These are phyloP conservation scores for Myocastor coypus DNA, from an alignment of 2,113 vertebrate species.

Conservation along the genomic window DNA sequence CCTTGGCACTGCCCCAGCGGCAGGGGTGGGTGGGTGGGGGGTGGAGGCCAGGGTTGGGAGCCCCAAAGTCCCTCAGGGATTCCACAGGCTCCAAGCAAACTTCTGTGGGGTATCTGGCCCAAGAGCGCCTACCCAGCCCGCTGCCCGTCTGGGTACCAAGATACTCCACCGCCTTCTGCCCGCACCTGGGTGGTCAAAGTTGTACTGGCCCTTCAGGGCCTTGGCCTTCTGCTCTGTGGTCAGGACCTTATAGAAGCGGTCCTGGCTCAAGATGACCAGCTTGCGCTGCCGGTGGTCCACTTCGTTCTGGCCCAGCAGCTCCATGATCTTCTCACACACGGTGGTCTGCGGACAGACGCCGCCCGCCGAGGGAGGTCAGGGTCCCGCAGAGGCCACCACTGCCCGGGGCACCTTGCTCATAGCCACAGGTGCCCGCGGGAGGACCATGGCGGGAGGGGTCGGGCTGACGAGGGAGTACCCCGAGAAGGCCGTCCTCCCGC, in stretches of 20 bases:
- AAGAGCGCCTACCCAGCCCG: neutral
- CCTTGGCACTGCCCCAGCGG: neutral
- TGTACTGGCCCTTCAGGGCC: constrained; percentile 97
- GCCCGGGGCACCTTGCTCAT: neutral
- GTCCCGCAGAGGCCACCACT: neutral
- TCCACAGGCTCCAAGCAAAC: neutral
- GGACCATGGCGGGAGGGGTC: neutral
- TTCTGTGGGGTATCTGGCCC: neutral
- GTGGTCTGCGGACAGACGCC: constrained; percentile 90
- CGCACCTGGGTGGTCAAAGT: constrained; percentile 98
- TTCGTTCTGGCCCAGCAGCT: constrained; percentile 97
- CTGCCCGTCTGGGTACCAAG: neutral
- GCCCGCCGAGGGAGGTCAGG: neutral
- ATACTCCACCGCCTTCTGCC: too few relatives aligned
- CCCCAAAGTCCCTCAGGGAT: neutral
- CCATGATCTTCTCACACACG: constrained; percentile 99
- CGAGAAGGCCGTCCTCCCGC: neutral
- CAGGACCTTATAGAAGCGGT: constrained; percentile 96
- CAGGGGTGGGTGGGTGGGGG: too few relatives aligned
- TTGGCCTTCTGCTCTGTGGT: constrained; percentile 95
- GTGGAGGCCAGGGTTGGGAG: neutral
- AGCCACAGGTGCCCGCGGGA: neutral
- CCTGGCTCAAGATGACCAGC: constrained; percentile 96
- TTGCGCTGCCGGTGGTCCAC: constrained; percentile 96
- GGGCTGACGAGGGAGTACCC: neutral